Percentiles rank a stretch among this genome's conserved stretches.
Evolutionary conservation across 1,140 invertebrate species (phyloP).

Genomic region (Trypoxylus dichotomus): DNA sequence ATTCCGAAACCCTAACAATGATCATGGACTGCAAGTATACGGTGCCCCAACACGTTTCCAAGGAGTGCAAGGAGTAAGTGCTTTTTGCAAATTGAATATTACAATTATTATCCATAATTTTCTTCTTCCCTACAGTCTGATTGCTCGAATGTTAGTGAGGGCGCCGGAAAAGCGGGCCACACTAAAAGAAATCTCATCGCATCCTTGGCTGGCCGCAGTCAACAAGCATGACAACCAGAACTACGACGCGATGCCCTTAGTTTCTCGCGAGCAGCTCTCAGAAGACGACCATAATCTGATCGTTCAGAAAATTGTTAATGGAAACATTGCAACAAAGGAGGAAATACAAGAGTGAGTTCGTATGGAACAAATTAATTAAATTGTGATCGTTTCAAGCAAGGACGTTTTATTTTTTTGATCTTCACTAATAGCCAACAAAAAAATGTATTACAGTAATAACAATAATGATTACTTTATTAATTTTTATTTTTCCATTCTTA

Average conservation of each 20-base stretch:
- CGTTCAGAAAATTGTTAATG: conserved; percentile 95
- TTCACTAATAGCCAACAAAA: no score
- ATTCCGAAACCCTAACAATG: conserved; percentile 98
- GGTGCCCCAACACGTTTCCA: conserved; percentile 87
- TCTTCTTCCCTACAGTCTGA: conserved; percentile 66
- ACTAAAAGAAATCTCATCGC: conserved; percentile 84
- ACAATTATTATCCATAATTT: background rate
- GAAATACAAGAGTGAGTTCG: conserved; percentile 82
- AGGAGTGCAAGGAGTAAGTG: conserved; percentile 76
- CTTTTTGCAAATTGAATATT: conserved; percentile 5
- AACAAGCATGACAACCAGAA: conserved; percentile 56
- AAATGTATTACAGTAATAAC: no score
- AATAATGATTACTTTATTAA: no score
- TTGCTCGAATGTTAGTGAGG: conserved; percentile 88
- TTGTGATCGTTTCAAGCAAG: no score
- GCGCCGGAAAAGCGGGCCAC: conserved; percentile 89
- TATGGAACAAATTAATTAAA: no score
- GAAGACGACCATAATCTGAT: conserved; percentile 92
- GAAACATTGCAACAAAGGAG: conserved; percentile 90
- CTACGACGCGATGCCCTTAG: conserved; percentile 69
- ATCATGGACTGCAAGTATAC: conserved; percentile 99
- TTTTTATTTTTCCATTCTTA: no score
- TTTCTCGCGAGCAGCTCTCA: conserved; percentile 81
- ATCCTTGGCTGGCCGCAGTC: conserved; percentile 76
- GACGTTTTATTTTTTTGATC: no score